phyloP scores from a whole-genome alignment of 1,140 invertebrate genomes.

The Anagrus nilaparvatae region DNA sequence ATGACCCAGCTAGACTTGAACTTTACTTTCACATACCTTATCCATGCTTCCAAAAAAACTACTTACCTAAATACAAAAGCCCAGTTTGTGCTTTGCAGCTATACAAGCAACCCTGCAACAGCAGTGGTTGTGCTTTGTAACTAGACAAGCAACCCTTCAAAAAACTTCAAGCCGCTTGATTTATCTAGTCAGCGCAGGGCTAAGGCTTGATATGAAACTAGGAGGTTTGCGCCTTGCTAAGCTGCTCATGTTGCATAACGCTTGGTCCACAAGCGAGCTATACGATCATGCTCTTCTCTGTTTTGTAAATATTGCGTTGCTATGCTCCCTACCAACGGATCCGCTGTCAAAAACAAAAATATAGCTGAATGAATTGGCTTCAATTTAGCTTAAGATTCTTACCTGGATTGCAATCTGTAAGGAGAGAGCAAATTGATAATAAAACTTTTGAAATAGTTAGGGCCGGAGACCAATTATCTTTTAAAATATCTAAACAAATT shows the following conservation, averaged over 20 bases:
- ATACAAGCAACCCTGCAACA: no score
- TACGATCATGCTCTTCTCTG: slow-evolving; percentile 93
- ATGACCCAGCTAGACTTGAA: no score
- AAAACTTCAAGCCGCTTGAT: no score
- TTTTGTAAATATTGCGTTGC: slow-evolving; percentile 97
- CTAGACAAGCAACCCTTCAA: no score
- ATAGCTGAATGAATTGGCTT: neutral
- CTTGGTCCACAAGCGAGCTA: slow-evolving; percentile 96
- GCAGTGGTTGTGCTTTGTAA: no score
- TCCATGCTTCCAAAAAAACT: no score
- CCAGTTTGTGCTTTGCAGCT: no score
- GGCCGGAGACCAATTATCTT: slow-evolving; percentile 94
- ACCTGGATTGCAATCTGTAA: slow-evolving; percentile 96
- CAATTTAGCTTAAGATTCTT: slow-evolving; percentile 20
- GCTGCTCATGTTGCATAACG: slow-evolving; percentile 83
- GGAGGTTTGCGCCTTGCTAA: no score
- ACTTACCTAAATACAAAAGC: no score
- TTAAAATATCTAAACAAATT: slow-evolving; percentile 90
- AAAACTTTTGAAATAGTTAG: slow-evolving; percentile 92
- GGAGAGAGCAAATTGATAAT: slow-evolving; percentile 86
- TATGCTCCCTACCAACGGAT: slow-evolving; percentile 95
- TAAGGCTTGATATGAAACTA: no score
- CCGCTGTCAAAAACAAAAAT: slow-evolving; percentile 53
- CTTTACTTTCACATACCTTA: no score
- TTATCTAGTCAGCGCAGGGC: no score